These are phyloP conservation scores for Cavia aperea DNA, from an alignment of 2,113 vertebrate species.

Conservation along the genomic window DNA sequence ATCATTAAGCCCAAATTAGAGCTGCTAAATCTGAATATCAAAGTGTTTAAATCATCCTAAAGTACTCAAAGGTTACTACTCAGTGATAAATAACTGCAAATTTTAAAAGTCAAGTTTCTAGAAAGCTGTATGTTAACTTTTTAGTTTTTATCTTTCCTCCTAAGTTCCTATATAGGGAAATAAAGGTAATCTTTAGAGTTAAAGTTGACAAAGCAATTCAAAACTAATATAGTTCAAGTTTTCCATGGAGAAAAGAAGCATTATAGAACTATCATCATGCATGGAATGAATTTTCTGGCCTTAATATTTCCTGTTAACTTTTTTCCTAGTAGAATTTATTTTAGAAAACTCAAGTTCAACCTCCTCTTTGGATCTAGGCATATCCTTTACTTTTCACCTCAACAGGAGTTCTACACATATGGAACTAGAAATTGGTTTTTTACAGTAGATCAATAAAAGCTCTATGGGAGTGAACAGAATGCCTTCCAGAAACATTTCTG, in stretches of 20 bases:
- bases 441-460: constrained; percentile 41
- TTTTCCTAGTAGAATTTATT: constrained; percentile 37
- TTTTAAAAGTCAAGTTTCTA: constrained; percentile 28
- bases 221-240: constrained; percentile 27
- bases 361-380: not conserved
- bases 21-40: constrained; percentile 15
- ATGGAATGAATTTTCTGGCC: constrained; percentile 23
- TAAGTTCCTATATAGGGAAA: not conserved
- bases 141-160: constrained; percentile 9
- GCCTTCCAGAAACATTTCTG: constrained; percentile 45
- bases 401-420: not conserved
- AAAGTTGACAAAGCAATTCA: constrained; percentile 20
- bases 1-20: constrained; percentile 8
- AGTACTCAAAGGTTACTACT: not conserved
- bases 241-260: constrained; percentile 26
- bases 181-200: constrained; percentile 20
- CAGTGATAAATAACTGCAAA: not conserved
- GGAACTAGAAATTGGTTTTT: constrained; percentile 58
- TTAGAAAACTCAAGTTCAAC: constrained; percentile 46
- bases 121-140: constrained; percentile 1
- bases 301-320: constrained; percentile 33
- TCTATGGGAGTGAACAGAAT: constrained; percentile 30
- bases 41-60: not conserved
- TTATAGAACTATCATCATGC: not conserved
- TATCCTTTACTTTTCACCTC: constrained; percentile 53